Conservation (phyloP, 1,140 invertebrate genomes). For the Caerostris darwini region DNA sequence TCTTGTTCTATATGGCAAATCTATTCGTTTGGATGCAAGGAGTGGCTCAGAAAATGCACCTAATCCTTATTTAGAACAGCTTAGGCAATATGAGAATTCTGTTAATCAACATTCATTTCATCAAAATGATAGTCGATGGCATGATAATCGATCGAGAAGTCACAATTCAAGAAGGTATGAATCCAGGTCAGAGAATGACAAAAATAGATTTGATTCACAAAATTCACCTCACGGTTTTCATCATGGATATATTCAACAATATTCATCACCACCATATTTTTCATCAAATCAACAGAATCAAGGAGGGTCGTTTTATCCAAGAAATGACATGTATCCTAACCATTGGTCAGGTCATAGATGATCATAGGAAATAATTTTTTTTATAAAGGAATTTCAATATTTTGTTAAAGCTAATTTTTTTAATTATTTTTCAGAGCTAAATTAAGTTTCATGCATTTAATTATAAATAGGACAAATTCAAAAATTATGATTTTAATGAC, state of each 20-base stretch:
- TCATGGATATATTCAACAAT: slow-evolving; percentile 25
- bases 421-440: too few relatives aligned
- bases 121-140: slow-evolving; percentile 28
- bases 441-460: too few relatives aligned
- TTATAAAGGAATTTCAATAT: neutral
- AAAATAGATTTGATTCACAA: neutral
- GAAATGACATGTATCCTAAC: neutral
- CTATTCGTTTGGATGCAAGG: slow-evolving; percentile 78
- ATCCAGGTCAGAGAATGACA: neutral
- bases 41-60: neutral
- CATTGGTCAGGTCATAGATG: neutral
- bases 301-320: neutral
- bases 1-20: slow-evolving; percentile 83
- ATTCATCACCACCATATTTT: neutral
- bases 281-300: neutral
- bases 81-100: slow-evolving; percentile 47
- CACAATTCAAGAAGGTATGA: slow-evolving; percentile 40
- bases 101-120: neutral
- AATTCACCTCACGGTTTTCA: neutral
- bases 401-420: too few relatives aligned
- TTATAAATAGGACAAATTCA: too few relatives aligned
- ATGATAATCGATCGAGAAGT: neutral
- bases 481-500: too few relatives aligned
- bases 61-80: slow-evolving; percentile 64
- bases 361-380: neutral